These are phyloP conservation scores for Pantherophis vulpinus DNA, from an alignment of 2,797 vertebrate genomes.

Conservation along the genomic window DNA sequence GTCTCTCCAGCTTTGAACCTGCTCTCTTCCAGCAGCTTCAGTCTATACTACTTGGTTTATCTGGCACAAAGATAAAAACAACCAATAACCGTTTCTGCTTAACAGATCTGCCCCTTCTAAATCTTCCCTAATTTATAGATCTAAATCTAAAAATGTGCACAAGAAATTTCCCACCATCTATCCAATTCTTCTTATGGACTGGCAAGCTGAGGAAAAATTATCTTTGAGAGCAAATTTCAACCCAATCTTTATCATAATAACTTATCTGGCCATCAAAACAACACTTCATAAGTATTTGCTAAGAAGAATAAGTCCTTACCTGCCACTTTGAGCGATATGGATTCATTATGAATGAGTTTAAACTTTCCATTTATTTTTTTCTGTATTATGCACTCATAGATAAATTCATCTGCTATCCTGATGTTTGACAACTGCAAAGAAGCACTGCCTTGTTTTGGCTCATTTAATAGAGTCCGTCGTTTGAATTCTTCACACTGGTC, in stretches of 20 bases:
- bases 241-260: neutral
- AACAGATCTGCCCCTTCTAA: neutral
- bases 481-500: slow-evolving; percentile 45
- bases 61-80: neutral
- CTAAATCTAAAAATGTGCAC: neutral
- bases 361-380: accelerated
- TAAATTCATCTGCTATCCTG: slow-evolving; percentile 54
- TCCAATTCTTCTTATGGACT: neutral
- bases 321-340: slow-evolving; percentile 63
- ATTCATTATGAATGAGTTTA: neutral
- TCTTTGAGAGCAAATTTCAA: neutral
- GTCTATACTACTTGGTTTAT: neutral
- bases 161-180: neutral
- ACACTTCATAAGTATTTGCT: neutral
- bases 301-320: slow-evolving; percentile 53
- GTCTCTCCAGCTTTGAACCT: neutral
- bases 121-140: neutral
- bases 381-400: slow-evolving; percentile 62
- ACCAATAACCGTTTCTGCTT: neutral
- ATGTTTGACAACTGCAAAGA: slow-evolving; percentile 61
- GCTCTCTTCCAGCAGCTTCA: neutral
- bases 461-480: slow-evolving; percentile 49
- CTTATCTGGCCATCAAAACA: neutral
- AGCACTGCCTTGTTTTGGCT: slow-evolving; percentile 59
- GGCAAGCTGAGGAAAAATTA: neutral